Evolutionary conservation across 2,888 invertebrate species (phyloP), one percentile per base, ranked within the genome.

Genomic region (Keiferia lycopersicella): DNA sequence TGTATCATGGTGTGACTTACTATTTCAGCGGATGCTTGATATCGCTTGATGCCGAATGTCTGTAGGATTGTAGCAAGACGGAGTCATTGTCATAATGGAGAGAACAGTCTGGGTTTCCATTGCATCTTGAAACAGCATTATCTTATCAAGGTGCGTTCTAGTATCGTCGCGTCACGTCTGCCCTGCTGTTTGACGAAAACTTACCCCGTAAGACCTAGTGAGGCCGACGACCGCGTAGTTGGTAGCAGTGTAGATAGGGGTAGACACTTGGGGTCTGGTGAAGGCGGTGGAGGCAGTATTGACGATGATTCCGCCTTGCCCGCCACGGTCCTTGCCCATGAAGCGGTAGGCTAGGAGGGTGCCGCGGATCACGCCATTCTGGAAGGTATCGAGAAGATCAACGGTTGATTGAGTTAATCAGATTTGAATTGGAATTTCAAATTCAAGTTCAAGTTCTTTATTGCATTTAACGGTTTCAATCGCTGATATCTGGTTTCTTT

Each of bases 361-460:
- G 14, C 96, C 96, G 65, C 96, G 93, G 68, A 96, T 95, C 8
- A 95, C 94, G 2, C 96, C 96, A 77, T 96, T 96, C 95, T 95
- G 79, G 38, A 85, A 26, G 2, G 26, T 26, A 26, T 26, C 26
- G 6, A 6, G 6, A 81, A 65, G 4, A 16, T n/a, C n/a, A 16
- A 16, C 4, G 34, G 34, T 34, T 34, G 34, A 10, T 30, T 10
- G 34, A 8, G 6, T 34, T 4, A 10, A 34, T 34, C 34, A 34
- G 34, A 34, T 8, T 45, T 45, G 45, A 48, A 22, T 26, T 1
- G 14, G 11, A 53, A 39, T 12, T 8, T 39, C 12, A n/a, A n/a
- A n/a, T n/a, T n/a, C n/a, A n/a, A n/a, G n/a, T n/a, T 39, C 8
- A 10, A 12, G 3, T 39, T 39, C 39, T 39, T 39, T 12, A 39